These are phyloP conservation scores for Eriosoma lanigerum DNA, from an alignment of 1,140 invertebrate species.

Conservation along the genomic window DNA sequence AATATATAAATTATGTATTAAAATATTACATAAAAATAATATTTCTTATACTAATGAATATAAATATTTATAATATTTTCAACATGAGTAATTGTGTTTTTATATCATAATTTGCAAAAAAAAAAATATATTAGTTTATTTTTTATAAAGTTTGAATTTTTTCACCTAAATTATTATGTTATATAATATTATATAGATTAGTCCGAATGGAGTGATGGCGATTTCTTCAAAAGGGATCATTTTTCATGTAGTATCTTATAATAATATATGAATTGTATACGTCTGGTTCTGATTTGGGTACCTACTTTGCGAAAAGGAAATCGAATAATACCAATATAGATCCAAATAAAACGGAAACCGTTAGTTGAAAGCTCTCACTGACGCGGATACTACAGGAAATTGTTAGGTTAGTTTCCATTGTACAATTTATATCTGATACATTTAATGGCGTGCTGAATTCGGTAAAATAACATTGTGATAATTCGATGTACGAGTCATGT, in stretches of 20 bases:
- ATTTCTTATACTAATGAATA: too few species aligned
- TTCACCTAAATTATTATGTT: too few species aligned
- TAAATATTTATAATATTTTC: too few species aligned
- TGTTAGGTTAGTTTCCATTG: slow-evolving; percentile 15
- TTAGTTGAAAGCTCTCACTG: slow-evolving; percentile 1
- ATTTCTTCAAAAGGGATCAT: too few species aligned
- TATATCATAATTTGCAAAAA: too few species aligned
- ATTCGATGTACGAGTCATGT: background rate
- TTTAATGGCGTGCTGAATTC: background rate
- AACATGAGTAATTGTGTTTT: too few species aligned
- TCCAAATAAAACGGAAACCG: slow-evolving; percentile 13
- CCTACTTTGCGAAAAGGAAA: background rate
- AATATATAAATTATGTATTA: too few species aligned
- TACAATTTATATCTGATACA: background rate
- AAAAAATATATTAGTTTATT: too few species aligned
- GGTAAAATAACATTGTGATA: background rate
- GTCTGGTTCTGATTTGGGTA: background rate
- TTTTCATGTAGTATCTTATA: background rate
- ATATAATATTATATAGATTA: too few species aligned
- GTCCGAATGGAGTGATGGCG: too few species aligned
- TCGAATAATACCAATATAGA: slow-evolving; percentile 9
- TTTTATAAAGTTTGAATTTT: too few species aligned
- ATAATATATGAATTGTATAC: background rate
- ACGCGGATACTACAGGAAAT: slow-evolving; percentile 1
- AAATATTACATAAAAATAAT: too few species aligned